Percentiles rank a stretch among this genome's conserved stretches.
phyloP scores from a whole-genome alignment of 2,888 invertebrate genomes.

The Patella caerulea region DNA sequence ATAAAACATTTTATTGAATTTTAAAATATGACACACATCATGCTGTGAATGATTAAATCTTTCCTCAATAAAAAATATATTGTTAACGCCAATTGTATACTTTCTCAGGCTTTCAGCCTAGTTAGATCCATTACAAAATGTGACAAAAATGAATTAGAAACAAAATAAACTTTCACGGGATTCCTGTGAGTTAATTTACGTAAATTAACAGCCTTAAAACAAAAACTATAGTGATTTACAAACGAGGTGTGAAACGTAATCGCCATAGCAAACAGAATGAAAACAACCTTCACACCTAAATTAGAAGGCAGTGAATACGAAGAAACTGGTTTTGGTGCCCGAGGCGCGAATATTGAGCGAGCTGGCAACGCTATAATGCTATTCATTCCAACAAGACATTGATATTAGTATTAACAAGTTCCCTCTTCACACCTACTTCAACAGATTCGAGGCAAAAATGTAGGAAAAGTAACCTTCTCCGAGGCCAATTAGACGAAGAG shows the following conservation, averaged over 20 bases:
- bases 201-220: neutral
- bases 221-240: slow-evolving; percentile 4
- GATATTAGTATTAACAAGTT: slow-evolving; percentile 9
- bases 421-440: slow-evolving; percentile 10
- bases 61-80: too few relatives aligned
- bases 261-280: neutral
- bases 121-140: too few relatives aligned
- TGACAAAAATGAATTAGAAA: too few relatives aligned
- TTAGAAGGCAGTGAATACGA: neutral
- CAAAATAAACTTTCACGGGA: too few relatives aligned
- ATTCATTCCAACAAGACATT: slow-evolving; percentile 5
- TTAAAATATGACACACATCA: too few relatives aligned
- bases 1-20: too few relatives aligned
- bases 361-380: neutral
- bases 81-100: too few relatives aligned
- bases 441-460: slow-evolving; percentile 8
- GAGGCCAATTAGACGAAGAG: neutral
- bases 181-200: too few relatives aligned
- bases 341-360: slow-evolving; percentile 5
- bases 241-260: slow-evolving; percentile 5
- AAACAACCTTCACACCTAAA: slow-evolving; percentile 7
- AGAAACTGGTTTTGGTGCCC: neutral
- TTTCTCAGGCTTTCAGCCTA: too few relatives aligned
- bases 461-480: slow-evolving; percentile 5
- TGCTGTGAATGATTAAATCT: too few relatives aligned